phyloP scores from a whole-genome alignment of 2,113 vertebrate species.

The Onychorhynchus coronatus region DNA sequence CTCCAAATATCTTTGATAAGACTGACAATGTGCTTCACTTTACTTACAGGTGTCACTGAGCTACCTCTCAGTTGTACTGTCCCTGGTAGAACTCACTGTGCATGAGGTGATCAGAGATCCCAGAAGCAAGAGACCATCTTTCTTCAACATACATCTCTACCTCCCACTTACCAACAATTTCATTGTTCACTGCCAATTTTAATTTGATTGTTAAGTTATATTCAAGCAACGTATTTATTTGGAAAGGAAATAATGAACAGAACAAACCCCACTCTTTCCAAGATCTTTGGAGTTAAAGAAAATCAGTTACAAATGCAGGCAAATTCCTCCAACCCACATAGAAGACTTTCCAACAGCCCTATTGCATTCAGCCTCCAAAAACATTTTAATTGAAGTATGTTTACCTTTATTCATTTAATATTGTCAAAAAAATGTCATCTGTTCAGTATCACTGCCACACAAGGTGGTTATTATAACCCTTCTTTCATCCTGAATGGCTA shows the following conservation, averaged over 20 bases:
- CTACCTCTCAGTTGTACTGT: neutral
- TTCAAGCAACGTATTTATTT: neutral
- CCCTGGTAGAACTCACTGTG: neutral
- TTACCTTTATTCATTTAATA: constrained; percentile 69
- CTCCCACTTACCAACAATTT: neutral
- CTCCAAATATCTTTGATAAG: neutral
- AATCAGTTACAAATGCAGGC: constrained; percentile 26
- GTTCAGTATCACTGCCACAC: constrained; percentile 69
- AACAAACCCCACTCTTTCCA: neutral
- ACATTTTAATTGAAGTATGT: constrained; percentile 65
- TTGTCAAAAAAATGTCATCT: constrained; percentile 68
- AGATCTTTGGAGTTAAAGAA: neutral
- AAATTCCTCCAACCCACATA: constrained; percentile 45
- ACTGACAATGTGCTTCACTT: neutral
- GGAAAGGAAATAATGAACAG: neutral
- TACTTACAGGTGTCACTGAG: neutral
- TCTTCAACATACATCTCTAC: neutral
- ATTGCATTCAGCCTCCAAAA: constrained; percentile 24
- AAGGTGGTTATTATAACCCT: constrained; percentile 68
- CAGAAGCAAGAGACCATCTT: neutral
- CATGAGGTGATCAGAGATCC: neutral
- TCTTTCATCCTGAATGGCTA: constrained; percentile 55
- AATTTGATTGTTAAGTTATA: neutral
- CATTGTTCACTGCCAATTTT: neutral
- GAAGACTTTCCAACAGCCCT: constrained; percentile 10